Evolutionary conservation across 2,797 vertebrate genomes (phyloP), one percentile per base, ranked within the genome.

Genomic region (Myoxocephalus aenaeus): DNA sequence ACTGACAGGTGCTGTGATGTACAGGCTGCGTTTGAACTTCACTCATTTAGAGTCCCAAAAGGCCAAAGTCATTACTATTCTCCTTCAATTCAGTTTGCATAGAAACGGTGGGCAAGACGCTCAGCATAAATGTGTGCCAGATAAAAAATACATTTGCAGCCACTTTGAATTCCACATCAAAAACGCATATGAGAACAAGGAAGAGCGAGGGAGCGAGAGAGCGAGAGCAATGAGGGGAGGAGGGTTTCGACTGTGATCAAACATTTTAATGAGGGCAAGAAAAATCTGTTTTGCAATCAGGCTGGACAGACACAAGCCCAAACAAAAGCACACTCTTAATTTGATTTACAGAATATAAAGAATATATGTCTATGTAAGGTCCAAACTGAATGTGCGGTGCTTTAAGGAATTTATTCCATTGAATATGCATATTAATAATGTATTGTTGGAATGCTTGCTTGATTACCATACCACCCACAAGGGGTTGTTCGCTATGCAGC

Each of bases 1-100:
- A 98, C 93, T 98, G 97, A 97, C 96, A 80, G 92, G 84, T 89
- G 92, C 96, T 97, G 94, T 98, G 97, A 98, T 97, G 96, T 97
- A 89, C 93, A 87, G 95, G 94, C 89, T 65, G 92, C 94, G 95
- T 99, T 92, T 98, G 97, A 99, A 99, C 96, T 97, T 96, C 95
- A 97, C 94, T 96, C 95, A 93, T 92, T 94, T 91, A 94, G 96
- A 86, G 96, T 97, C 97, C 96, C 97, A 96, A 94, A 95, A 93
- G 97, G 96, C 96, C 83, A 65, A 87, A 93, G 95, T 97, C 96
- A 95, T 98, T 97, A 96, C 94, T 94, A 97, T 97, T 97, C 97
- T 94, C 95, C 97, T 96, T 96, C 96, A 95, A 93, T 95, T 87
- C 95, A 93, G 96, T 97, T 96, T 97, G 96, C 95, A 96, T 96